phyloP scores from a whole-genome alignment of 2,113 vertebrate genomes.

The Corvus cornix region DNA sequence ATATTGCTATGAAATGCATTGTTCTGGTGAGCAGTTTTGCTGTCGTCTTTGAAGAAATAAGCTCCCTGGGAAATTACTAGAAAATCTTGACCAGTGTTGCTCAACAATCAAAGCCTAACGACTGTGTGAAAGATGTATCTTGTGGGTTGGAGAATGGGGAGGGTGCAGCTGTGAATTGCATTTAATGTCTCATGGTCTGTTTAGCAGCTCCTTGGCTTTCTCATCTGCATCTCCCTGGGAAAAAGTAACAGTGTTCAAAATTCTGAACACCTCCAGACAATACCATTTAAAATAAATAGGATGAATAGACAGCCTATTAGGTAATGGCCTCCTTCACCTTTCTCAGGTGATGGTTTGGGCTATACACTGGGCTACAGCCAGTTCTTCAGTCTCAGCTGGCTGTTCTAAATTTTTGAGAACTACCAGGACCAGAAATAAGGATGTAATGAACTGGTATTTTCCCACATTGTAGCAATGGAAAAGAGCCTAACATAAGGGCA shows the following conservation, averaged over 20 bases:
- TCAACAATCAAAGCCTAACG: background rate
- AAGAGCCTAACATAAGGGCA: background rate
- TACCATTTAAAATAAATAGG: background rate
- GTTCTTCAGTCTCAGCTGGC: background rate
- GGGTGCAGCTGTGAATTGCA: background rate
- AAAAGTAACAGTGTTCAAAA: background rate
- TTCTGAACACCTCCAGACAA: background rate
- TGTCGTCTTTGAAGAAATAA: conserved; percentile 8
- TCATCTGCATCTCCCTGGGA: background rate
- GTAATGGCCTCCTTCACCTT: background rate
- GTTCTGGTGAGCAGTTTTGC: background rate
- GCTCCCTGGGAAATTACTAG: background rate
- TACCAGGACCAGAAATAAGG: background rate
- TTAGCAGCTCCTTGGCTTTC: background rate
- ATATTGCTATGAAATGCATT: background rate
- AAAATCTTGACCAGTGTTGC: background rate
- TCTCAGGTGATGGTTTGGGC: background rate
- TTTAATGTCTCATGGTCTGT: background rate
- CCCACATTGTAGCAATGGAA: background rate
- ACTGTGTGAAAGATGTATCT: background rate
- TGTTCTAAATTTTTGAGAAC: background rate
- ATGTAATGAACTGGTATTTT: background rate
- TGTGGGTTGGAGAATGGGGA: background rate
- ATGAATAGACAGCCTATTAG: background rate
- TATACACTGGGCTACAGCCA: background rate